Base-by-base conservation (phyloP, 2,113 vertebrate genomes). In the Pollimyrus isidori region DNA sequence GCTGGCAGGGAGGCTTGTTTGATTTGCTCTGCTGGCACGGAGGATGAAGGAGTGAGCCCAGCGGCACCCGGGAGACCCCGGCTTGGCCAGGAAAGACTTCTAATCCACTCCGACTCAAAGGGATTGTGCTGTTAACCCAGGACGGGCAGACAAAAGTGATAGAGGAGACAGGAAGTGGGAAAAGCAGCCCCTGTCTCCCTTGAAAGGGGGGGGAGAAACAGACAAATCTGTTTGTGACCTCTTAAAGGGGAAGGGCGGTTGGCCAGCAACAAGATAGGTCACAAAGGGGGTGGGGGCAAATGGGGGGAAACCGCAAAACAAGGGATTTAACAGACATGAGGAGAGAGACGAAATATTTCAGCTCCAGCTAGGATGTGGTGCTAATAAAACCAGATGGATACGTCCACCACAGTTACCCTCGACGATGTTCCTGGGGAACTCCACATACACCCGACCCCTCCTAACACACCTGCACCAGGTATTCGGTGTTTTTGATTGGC, bases 71-170 rank as follows among this genome's bases (percentile, higher is more conserved):
- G 10, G 83, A 86, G 83, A 86, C 46, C 83, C 85, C 42, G 46
- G 30, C 50, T 90, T 87, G 76, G 65, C 88, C 62, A 90, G 91
- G 87, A 92, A 91, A 90, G 91, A 88, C 89, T 90, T 90, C 85
- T 92, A 91, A 93, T 92, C 89, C 91, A 90, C 89, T 87, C 65
- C 88, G 89, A 90, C 90, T 90, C 89, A 91, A 90, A 90, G 91
- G 88, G 90, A 91, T 89, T 89, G 90, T 89, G 91, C 91, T 91
- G 91, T 91, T 92, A 91, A 93, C 92, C 91, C 91, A 90, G 89
- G 91, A 93, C 90, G 88, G 90, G 87, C 88, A 91, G 92, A 91
- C 86, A 88, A 86, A 69, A 89, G 87, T 17, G 69, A 73, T 46
- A 69, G 90, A 88, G 85, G 30, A 82, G 53, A 84, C 89, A 90